A percentile compares a stretch with the other conserved stretches of the same genome.
Evolutionary conservation across 2,888 invertebrate species (phyloP).

Genomic region (Perdita meconis): DNA sequence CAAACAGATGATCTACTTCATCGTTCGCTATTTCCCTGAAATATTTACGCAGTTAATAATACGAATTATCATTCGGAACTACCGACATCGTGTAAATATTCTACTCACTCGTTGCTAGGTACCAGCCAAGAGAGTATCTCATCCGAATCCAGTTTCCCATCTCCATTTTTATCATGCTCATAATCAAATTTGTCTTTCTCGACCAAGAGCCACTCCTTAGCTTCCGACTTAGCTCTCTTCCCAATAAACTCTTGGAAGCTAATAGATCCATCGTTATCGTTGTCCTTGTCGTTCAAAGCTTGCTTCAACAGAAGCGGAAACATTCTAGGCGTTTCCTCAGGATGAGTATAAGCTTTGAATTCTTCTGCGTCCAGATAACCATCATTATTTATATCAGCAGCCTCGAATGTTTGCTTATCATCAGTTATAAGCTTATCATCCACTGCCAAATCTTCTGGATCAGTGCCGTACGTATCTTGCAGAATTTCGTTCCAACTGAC

Average conservation of each 20-base stretch:
- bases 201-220: slow-evolving; percentile 89
- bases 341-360: slow-evolving; percentile 95
- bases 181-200: slow-evolving; percentile 94
- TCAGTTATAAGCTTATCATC: slow-evolving; percentile 88
- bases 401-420: slow-evolving; percentile 93
- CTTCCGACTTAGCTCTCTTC: slow-evolving; percentile 87
- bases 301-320: slow-evolving; percentile 91
- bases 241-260: slow-evolving; percentile 94
- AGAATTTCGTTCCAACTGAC: slow-evolving; percentile 96
- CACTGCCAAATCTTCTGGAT: slow-evolving; percentile 85
- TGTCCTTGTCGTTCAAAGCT: slow-evolving; percentile 94
- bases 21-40: slow-evolving; percentile 93
- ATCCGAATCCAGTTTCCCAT: slow-evolving; percentile 90
- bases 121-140: slow-evolving; percentile 96
- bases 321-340: slow-evolving; percentile 97
- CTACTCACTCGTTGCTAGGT: slow-evolving; percentile 93
- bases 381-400: slow-evolving; percentile 94
- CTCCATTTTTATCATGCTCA: slow-evolving; percentile 93
- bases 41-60: slow-evolving; percentile 10
- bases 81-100: neutral
- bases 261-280: slow-evolving; percentile 92
- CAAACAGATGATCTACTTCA: slow-evolving; percentile 96
- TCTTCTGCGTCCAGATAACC: slow-evolving; percentile 90
- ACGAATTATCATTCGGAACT: neutral
- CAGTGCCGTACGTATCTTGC: slow-evolving; percentile 93